Percentiles rank a stretch among this genome's conserved stretches.
Evolutionary conservation across 2,888 invertebrate genomes (phyloP).

Genomic region (Chirona hameri): DNA sequence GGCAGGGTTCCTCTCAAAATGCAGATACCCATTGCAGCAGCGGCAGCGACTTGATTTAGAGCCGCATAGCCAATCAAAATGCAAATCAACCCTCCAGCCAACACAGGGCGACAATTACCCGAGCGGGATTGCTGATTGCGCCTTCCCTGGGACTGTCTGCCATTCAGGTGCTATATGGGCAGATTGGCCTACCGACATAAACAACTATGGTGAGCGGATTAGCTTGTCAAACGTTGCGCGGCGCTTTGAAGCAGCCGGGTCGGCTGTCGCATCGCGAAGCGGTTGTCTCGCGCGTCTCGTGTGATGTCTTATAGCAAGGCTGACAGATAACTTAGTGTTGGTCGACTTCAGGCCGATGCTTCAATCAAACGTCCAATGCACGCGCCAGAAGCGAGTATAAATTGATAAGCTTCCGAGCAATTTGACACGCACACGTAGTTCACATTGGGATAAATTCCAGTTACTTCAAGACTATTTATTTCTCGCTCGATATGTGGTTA

Average conservation of each 20-base stretch:
- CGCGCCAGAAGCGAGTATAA: too few species aligned
- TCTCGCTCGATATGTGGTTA: too few species aligned
- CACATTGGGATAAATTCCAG: too few species aligned
- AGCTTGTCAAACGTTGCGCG: background rate
- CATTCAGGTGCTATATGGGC: background rate
- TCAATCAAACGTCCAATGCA: too few species aligned
- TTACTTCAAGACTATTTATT: too few species aligned
- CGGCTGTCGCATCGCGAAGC: too few species aligned
- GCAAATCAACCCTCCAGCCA: background rate
- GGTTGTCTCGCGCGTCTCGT: too few species aligned
- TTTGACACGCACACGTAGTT: too few species aligned
- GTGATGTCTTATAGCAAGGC: too few species aligned
- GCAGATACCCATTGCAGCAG: background rate
- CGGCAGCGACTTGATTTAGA: background rate
- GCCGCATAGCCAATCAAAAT: slow-evolving; percentile 11
- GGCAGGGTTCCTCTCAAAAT: background rate
- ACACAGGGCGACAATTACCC: background rate
- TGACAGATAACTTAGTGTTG: too few species aligned
- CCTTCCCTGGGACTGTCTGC: background rate
- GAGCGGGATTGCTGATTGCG: background rate
- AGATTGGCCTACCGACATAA: background rate
- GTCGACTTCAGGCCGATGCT: too few species aligned
- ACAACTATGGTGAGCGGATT: background rate
- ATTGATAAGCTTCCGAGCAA: too few species aligned
- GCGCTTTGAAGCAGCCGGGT: background rate